Evolutionary conservation across 2,888 invertebrate genomes (phyloP), one percentile per base, ranked within the genome.

Genomic region (Nebria salina): DNA sequence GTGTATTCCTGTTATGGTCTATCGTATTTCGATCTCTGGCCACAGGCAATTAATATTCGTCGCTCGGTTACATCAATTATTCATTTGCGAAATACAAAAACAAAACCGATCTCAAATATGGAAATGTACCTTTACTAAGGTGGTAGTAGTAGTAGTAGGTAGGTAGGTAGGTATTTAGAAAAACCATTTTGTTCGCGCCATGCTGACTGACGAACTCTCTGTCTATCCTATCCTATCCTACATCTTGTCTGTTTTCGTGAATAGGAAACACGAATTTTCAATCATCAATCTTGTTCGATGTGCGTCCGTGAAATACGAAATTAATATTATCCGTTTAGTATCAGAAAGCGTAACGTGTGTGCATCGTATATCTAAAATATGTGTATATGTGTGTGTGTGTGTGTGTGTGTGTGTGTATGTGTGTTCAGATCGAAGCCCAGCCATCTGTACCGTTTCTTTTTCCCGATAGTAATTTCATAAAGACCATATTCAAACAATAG

Each of bases 401-500:
- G n/a, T 34, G 34, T 34, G 34, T 34, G 54, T 11, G 13, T 54
- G 54, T 54, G 54, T 54, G 8, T 13, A 8, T 54, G 8, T 13
- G 54, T 54, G 54, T 54, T 5, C 8, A 54, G 54, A 54, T 54
- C 54, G 54, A 54, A 54, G 54, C 26, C 70, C 70, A 34, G 25
- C 70, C 70, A 70, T 70, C 34, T 70, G 70, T 73, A 42, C 15
- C 80, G 80, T 80, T 80, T 75, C 72, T 80, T 80, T 79, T 70
- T 80, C 75, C 75, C 43, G 80, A 80, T 75, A 73, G 80, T 75
- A 80, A 80, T 80, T 80, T 80, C 75, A 54, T 75, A 80, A 80
- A 80, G 75, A 80, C 75, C 68, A 75, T 80, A 80, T 80, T 80
- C 75, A 80, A 85, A 86, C 86, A 86, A 86, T 86, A 85, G 86